Percentiles rank a stretch among this genome's conserved stretches.
These are phyloP conservation scores for Limnephilus rhombicus DNA, from an alignment of 2,888 invertebrate genomes.

Conservation along the genomic window DNA sequence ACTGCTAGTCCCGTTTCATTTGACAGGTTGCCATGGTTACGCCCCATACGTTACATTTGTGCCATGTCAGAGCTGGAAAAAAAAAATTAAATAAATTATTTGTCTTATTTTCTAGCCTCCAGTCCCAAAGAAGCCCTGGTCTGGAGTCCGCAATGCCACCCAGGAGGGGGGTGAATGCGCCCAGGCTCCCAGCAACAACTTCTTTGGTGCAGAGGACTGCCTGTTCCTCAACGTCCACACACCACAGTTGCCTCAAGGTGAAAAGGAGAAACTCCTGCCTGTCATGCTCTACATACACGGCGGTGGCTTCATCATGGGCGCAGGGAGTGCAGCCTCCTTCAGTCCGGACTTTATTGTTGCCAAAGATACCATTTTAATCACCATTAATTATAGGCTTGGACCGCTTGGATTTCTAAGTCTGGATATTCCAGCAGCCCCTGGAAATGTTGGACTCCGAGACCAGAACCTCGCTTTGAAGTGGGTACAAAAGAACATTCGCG, in stretches of 20 bases:
- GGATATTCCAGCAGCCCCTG: slow-evolving; percentile 48
- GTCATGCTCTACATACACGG: slow-evolving; percentile 67
- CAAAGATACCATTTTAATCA: slow-evolving; percentile 67
- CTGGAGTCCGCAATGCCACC: slow-evolving; percentile 71
- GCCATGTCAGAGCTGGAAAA: too few species aligned
- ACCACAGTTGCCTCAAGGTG: slow-evolving; percentile 47
- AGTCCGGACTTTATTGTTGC: slow-evolving; percentile 67
- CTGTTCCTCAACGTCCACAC: slow-evolving; percentile 67
- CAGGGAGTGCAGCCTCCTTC: slow-evolving; percentile 61
- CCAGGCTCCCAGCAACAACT: background rate
- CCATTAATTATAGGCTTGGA: slow-evolving; percentile 68
- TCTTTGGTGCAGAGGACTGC: slow-evolving; percentile 66
- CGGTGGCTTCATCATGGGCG: slow-evolving; percentile 67
- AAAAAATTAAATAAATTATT: too few species aligned
- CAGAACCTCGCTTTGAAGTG: slow-evolving; percentile 58
- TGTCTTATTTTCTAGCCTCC: slow-evolving; percentile 65
- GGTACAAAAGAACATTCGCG: slow-evolving; percentile 54
- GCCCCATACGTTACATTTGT: too few species aligned
- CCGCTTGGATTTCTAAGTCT: slow-evolving; percentile 66
- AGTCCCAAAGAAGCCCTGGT: slow-evolving; percentile 68
- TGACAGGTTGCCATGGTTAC: too few species aligned
- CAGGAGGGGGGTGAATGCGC: slow-evolving; percentile 68
- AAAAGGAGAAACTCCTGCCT: slow-evolving; percentile 19
- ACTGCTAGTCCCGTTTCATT: too few species aligned
- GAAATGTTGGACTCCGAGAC: slow-evolving; percentile 58